Evolutionary conservation across 2,113 vertebrate genomes (phyloP).

Genomic region (Formicarius rufipectus): DNA sequence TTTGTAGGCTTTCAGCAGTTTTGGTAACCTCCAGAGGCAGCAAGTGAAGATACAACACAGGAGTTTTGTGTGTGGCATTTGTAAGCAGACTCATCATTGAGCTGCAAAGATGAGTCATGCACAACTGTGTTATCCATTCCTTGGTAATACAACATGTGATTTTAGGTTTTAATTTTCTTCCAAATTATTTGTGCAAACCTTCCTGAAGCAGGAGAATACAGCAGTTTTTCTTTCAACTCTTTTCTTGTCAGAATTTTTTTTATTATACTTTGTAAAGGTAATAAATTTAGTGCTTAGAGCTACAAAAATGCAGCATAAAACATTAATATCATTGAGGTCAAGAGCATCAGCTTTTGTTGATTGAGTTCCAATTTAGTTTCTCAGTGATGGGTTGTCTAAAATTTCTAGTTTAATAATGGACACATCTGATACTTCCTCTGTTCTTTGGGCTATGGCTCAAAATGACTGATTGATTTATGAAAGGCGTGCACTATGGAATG

Average conservation of each 20-base stretch:
- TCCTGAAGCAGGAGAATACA: background rate
- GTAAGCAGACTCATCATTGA: background rate
- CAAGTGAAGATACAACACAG: background rate
- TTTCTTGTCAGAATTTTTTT: background rate
- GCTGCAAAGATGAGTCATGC: background rate
- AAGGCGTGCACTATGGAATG: background rate
- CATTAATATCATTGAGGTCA: background rate
- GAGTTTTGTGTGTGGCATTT: background rate
- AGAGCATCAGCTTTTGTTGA: background rate
- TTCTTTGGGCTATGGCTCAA: background rate
- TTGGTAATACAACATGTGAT: background rate
- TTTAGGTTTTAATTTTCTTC: background rate
- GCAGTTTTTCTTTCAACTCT: background rate
- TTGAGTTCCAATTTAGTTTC: background rate
- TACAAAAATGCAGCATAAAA: background rate
- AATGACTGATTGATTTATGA: slow-evolving; percentile 21
- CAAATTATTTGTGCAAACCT: background rate
- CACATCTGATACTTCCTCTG: slow-evolving; percentile 39
- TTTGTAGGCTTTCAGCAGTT: background rate
- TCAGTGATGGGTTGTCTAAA: background rate
- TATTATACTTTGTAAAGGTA: background rate
- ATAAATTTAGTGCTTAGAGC: slow-evolving; percentile 14
- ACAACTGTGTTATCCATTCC: background rate
- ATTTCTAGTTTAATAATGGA: slow-evolving; percentile 6
- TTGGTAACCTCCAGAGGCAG: background rate